Percentiles rank a stretch among this genome's conserved stretches.
Evolutionary conservation across 1,140 invertebrate genomes (phyloP).

Genomic region (Protaetia brevitarsis): DNA sequence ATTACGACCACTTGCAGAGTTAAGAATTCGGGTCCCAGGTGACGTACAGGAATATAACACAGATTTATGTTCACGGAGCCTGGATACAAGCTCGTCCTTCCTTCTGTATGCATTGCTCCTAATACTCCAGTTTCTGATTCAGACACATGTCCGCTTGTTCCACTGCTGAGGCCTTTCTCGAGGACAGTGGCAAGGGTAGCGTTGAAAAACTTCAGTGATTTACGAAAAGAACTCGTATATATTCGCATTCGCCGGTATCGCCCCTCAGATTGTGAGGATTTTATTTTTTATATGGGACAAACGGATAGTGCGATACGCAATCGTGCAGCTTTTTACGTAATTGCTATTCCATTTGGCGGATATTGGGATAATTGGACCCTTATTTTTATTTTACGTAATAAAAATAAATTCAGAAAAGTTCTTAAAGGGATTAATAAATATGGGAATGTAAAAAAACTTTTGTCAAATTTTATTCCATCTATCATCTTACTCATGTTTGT

Average conservation of each 20-base stretch:
- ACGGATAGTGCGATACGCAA: not conserved
- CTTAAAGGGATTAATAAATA: no score
- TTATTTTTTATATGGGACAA: not conserved
- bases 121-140: not conserved
- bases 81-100: not conserved
- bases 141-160: not conserved
- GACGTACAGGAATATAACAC: constrained; percentile 6
- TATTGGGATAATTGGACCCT: not conserved
- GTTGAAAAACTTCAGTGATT: not conserved
- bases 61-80: not conserved
- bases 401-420: no score
- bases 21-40: constrained; percentile 8
- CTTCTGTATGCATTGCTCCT: not conserved
- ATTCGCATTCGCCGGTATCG: not conserved
- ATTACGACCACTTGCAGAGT: not conserved
- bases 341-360: not conserved
- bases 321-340: not conserved
- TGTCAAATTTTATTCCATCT: no score
- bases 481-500: no score
- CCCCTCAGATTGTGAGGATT: not conserved
- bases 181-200: not conserved
- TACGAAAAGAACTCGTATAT: not conserved
- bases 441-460: no score
- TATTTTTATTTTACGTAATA: no score
- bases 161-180: not conserved